Evolutionary conservation across 2,113 vertebrate species (phyloP).

Genomic region (Gadus chalcogrammus): DNA sequence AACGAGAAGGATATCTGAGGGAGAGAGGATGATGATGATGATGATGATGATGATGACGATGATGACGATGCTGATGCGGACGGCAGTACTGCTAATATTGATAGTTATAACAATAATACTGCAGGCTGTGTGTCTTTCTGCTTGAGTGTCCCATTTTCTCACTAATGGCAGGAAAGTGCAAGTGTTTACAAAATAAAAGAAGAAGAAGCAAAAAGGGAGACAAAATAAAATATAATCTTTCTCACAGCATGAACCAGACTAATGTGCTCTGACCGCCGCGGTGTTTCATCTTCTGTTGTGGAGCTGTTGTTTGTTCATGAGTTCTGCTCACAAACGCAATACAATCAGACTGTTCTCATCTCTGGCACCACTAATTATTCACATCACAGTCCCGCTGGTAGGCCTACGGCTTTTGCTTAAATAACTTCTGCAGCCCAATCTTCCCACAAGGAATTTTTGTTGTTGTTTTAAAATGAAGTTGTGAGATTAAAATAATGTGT

Average conservation of each 20-base stretch:
- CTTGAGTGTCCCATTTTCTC: conserved; percentile 77
- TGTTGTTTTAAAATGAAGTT: too few species aligned
- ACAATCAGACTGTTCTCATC: too few species aligned
- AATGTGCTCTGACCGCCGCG: conserved; percentile 76
- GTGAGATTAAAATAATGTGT: too few species aligned
- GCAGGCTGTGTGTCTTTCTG: conserved; percentile 60
- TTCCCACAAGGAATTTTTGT: too few species aligned
- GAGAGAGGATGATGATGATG: conserved; percentile 35
- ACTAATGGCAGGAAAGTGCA: conserved; percentile 79
- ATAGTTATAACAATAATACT: conserved; percentile 41
- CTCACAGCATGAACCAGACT: conserved; percentile 90
- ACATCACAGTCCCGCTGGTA: too few species aligned
- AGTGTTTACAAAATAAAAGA: conserved; percentile 69
- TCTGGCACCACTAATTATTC: too few species aligned
- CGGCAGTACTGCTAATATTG: conserved; percentile 20
- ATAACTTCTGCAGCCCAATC: too few species aligned
- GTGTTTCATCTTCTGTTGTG: conserved; percentile 62
- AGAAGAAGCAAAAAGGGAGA: conserved; percentile 56
- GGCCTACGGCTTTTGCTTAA: too few species aligned
- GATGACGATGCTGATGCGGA: conserved; percentile 41
- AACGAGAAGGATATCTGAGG: conserved; percentile 23
- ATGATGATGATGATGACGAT: conserved; percentile 42
- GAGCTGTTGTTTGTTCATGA: not conserved
- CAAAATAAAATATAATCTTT: conserved; percentile 84
- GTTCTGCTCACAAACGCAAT: too few species aligned